Conservation (phyloP, 1,140 invertebrate species). For the Psix sp. region DNA sequence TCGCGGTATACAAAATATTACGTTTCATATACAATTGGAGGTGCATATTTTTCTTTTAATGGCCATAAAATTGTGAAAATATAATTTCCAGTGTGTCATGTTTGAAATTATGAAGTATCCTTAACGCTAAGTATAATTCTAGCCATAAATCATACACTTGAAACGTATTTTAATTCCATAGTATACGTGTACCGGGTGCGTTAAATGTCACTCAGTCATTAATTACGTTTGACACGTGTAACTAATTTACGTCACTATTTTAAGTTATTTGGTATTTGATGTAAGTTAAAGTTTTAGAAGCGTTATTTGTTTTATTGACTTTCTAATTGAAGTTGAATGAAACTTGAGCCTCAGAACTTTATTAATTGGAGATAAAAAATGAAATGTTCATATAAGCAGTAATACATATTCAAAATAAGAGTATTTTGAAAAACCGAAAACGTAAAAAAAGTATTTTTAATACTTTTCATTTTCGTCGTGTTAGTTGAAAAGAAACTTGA, state of each 20-base stretch:
- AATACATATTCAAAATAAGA: too few species aligned
- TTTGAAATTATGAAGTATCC: not conserved
- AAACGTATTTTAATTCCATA: conserved; percentile 4
- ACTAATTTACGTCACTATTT: conserved; percentile 14
- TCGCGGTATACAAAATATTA: too few species aligned
- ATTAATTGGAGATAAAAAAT: too few species aligned
- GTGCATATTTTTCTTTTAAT: too few species aligned
- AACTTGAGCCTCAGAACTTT: too few species aligned
- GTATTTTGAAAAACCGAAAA: too few species aligned
- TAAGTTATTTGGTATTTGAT: not conserved
- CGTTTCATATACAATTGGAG: too few species aligned
- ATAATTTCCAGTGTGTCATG: not conserved
- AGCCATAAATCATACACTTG: conserved; percentile 9
- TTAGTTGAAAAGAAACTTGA: conserved; percentile 32
- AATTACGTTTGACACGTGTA: conserved; percentile 43
- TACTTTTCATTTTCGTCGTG: too few species aligned
- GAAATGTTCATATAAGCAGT: too few species aligned
- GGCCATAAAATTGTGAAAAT: not conserved
- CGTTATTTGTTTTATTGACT: not conserved
- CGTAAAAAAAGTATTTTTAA: too few species aligned
- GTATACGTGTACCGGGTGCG: conserved; percentile 9
- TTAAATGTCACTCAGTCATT: conserved; percentile 25
- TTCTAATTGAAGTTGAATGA: too few species aligned
- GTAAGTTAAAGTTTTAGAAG: not conserved
- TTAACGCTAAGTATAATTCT: conserved; percentile 17